These are phyloP conservation scores for Noctilio leporinus DNA, from an alignment of 2,113 vertebrate species.

Conservation along the genomic window DNA sequence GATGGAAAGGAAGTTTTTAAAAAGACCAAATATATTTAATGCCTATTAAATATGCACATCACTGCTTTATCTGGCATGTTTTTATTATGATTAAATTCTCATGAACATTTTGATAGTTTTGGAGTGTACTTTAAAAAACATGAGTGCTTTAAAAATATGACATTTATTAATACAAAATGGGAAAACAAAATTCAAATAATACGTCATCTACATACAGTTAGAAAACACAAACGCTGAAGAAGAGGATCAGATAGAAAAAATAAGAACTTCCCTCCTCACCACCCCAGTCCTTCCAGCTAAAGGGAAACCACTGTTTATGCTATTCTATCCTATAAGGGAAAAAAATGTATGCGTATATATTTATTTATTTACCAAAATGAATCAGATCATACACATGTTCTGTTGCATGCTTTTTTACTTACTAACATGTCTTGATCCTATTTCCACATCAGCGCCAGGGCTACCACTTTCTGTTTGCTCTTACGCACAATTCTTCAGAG, in stretches of 20 bases:
- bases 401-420: not conserved
- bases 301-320: not conserved
- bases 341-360: not conserved
- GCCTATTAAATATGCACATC: not conserved
- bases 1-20: not conserved
- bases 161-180: not conserved
- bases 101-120: constrained; percentile 23
- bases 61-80: not conserved
- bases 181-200: constrained; percentile 24
- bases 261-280: not conserved
- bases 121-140: constrained; percentile 2
- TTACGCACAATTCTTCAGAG: not conserved
- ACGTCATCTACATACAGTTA: not conserved
- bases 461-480: not conserved
- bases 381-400: not conserved
- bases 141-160: not conserved
- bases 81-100: constrained; percentile 24
- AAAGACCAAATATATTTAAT: not conserved
- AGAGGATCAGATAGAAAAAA: not conserved
- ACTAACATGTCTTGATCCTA: not conserved
- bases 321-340: not conserved
- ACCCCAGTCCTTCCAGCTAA: not conserved
- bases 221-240: constrained; percentile 3
- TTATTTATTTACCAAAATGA: not conserved
- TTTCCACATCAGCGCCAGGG: not conserved